Evolutionary conservation across 37 sponge, comb jelly and placozoan genomes (phyloP), one percentile per base, ranked within the genome.

Genomic region (Dysidea cf. avara): DNA sequence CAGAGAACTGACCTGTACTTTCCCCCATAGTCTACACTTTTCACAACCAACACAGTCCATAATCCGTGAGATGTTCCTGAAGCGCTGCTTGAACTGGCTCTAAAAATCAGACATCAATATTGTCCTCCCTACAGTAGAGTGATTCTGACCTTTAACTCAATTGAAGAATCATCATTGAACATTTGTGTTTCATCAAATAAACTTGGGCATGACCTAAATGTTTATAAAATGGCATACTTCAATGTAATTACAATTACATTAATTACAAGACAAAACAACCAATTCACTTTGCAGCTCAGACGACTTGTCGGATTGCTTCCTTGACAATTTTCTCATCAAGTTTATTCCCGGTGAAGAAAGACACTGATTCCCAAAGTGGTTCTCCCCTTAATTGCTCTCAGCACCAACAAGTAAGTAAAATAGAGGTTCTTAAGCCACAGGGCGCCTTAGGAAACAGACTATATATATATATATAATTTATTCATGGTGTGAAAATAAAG

Each of bases 21-120:
- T 98, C 20, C 99, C 99, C 99, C 99, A 98, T 0, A 98, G 81
- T 37, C 68, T 75, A 53, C 99, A 98, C 81, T 92, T 94, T 65
- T 92, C 82, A 77, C 99, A 98, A 21, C 93, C 90, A 48, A 98
- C 99, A 84, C 99, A 98, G 64, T 98, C 99, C 93, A 98, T 98
- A 34, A 98, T 98, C 7, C 87, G 85, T 36, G 99, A 86, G 25
- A 98, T 95, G 66, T 98, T 98, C 63, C 79, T 60, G 66, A 98
- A 98, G 48, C 92, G 97, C 48, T 40, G 52, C 46, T 63, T 83
- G 70, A 96, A 92, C 58, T 92, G 90, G 14, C 69, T 51, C 94
- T 92, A 64, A 58, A 53, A 31, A 53, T 29, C 22, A 46, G 0
- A 31, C 39, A 56, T 24, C 22, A 24, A 7, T 43, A 26, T 28